Conservation (phyloP, 2,888 invertebrate genomes). For the Erebia aethiops region DNA sequence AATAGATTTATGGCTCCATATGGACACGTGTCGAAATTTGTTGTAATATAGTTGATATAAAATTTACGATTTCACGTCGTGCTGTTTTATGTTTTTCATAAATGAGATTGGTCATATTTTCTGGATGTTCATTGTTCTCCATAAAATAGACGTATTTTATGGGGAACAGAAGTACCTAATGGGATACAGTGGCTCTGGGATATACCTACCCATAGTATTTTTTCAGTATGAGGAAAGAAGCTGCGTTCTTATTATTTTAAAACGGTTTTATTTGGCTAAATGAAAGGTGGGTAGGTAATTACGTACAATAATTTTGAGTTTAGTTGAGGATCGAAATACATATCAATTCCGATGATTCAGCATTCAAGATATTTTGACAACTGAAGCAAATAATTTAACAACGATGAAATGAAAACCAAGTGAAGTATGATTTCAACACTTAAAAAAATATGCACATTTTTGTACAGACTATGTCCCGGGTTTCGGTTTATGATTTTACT, state of each 20-base stretch:
- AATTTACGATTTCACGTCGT: constrained; percentile 14
- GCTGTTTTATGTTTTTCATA: constrained; percentile 18
- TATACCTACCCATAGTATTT: too few species aligned
- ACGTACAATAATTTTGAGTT: too few species aligned
- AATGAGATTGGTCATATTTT: neutral
- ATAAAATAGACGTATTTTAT: too few species aligned
- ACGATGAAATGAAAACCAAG: neutral
- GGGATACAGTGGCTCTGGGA: too few species aligned
- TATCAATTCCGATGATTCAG: too few species aligned
- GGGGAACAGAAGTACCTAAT: neutral
- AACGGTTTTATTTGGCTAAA: too few species aligned
- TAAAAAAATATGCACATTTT: neutral
- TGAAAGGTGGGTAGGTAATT: too few species aligned
- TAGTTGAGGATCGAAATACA: too few species aligned
- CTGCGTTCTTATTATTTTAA: too few species aligned
- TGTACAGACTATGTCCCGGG: too few species aligned
- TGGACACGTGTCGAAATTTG: constrained; percentile 58
- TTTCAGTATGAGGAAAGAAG: neutral
- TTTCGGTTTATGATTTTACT: neutral
- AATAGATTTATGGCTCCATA: constrained; percentile 55
- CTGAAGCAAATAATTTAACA: neutral
- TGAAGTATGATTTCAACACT: neutral
- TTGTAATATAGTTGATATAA: constrained; percentile 11
- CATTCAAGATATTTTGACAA: neutral
- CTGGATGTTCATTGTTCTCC: neutral